A percentile compares a stretch with the other conserved stretches of the same genome.
These are phyloP conservation scores for Heterotilapia buettikoferi DNA, from an alignment of 2,113 vertebrate species.

Conservation along the genomic window DNA sequence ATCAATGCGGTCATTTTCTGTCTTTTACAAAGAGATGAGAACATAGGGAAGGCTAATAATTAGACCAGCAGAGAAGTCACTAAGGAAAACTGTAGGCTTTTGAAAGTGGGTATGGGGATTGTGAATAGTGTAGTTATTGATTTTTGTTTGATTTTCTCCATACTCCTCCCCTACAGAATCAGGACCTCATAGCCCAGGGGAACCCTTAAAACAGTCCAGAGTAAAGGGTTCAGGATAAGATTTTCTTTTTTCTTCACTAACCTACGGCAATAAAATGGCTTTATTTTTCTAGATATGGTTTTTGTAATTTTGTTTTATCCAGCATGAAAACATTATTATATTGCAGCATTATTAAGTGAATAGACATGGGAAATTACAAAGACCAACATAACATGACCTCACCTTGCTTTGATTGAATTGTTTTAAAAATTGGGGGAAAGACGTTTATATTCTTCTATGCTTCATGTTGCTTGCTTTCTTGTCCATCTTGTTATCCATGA, in stretches of 20 bases:
- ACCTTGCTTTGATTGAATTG: background rate
- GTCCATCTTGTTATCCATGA: background rate
- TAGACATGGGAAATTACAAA: slow-evolving; percentile 5
- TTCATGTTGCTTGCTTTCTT: background rate
- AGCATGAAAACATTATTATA: background rate
- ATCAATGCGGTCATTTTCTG: background rate
- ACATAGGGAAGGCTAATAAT: slow-evolving; percentile 24
- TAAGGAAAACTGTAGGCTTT: slow-evolving; percentile 19
- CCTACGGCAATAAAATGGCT: background rate
- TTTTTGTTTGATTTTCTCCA: slow-evolving; percentile 36
- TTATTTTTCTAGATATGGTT: background rate
- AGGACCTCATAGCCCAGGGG: background rate
- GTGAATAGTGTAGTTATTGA: slow-evolving; percentile 32
- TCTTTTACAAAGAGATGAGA: background rate
- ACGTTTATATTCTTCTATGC: background rate
- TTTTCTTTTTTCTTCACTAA: background rate
- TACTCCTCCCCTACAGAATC: background rate
- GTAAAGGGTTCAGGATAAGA: slow-evolving; percentile 6
- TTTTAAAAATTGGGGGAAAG: background rate
- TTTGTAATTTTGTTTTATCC: background rate
- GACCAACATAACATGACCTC: background rate
- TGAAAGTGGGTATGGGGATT: slow-evolving; percentile 39
- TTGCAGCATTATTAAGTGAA: background rate
- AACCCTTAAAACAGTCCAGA: background rate
- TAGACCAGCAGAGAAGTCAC: slow-evolving; percentile 7